Percentiles rank a stretch among this genome's conserved stretches.
Evolutionary conservation across 2,113 vertebrate genomes (phyloP).

Genomic region (Oncorhynchus nerka): DNA sequence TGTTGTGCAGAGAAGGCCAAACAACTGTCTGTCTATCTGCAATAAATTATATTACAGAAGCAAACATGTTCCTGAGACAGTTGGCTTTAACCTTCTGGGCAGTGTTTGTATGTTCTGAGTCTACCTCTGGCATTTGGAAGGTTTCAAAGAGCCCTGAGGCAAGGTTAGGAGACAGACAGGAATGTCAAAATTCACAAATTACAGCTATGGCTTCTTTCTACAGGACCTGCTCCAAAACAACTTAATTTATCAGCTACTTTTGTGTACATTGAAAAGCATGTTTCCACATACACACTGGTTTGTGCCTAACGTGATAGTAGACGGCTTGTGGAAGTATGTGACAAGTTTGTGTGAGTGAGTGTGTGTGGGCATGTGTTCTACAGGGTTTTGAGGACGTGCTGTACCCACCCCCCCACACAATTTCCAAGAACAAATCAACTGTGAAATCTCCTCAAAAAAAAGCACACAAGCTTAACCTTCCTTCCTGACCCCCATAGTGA

Average conservation of each 20-base stretch:
- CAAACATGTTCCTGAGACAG: neutral
- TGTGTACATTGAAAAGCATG: conserved; percentile 11
- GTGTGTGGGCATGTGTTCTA: too few species aligned
- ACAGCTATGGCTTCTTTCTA: conserved; percentile 10
- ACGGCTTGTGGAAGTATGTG: too few species aligned
- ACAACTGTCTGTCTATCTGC: too few species aligned
- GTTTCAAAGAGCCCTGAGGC: neutral
- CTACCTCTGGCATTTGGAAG: conserved; percentile 3
- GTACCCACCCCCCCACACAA: too few species aligned
- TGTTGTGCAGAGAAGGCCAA: too few species aligned
- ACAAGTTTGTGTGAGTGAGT: too few species aligned
- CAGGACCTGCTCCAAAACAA: conserved; percentile 17
- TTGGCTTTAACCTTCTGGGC: neutral
- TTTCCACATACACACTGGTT: conserved; percentile 3
- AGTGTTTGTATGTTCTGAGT: neutral
- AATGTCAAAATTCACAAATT: conserved; percentile 14
- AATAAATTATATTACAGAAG: too few species aligned
- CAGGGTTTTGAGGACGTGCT: too few species aligned
- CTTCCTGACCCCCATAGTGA: neutral
- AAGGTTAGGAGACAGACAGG: neutral
- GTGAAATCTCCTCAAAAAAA: neutral
- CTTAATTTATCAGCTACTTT: conserved; percentile 13
- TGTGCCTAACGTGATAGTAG: too few species aligned
- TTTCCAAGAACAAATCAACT: neutral
- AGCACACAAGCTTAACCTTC: neutral